phyloP scores from a whole-genome alignment of 53 echinoderm and acorn worm genomes.

The Paelopatides confundens region DNA sequence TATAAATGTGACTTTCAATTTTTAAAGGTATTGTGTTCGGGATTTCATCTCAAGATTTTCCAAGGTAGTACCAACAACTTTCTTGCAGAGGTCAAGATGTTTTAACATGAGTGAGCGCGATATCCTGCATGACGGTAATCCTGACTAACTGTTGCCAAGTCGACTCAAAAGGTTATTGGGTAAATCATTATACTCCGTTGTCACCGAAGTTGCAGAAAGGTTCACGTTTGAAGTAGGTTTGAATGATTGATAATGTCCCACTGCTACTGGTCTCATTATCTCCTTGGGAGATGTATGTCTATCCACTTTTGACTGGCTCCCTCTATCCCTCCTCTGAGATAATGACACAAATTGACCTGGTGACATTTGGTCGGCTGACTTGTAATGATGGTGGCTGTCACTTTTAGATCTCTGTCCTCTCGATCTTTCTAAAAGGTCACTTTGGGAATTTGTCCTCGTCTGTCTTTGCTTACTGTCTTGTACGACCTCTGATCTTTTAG shows the following conservation, averaged over 20 bases:
- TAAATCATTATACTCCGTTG: slow-evolving; percentile 80
- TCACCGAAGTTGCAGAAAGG: slow-evolving; percentile 65
- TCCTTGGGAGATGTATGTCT: not conserved
- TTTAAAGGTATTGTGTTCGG: too few species aligned
- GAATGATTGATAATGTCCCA: slow-evolving; percentile 48
- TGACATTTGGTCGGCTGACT: not conserved
- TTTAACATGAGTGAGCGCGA: too few species aligned
- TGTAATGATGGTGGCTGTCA: not conserved
- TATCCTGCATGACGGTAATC: too few species aligned
- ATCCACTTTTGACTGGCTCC: not conserved
- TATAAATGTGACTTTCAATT: too few species aligned
- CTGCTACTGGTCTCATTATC: not conserved
- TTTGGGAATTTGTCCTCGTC: slow-evolving; percentile 5
- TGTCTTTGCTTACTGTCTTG: not conserved
- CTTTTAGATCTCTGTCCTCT: not conserved
- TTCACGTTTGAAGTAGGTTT: slow-evolving; percentile 54
- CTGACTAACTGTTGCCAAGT: too few species aligned
- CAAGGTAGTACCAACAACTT: too few species aligned
- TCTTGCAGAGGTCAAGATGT: too few species aligned
- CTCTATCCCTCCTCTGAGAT: not conserved
- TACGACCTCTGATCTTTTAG: not conserved
- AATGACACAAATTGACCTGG: slow-evolving; percentile 35
- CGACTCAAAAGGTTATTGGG: slow-evolving; percentile 54
- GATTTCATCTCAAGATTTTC: too few species aligned
- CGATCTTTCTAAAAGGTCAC: not conserved